A percentile compares a stretch with the other conserved stretches of the same genome.
These are phyloP conservation scores for Hyperoodon ampullatus DNA, from an alignment of 2,113 vertebrate species.

Conservation along the genomic window DNA sequence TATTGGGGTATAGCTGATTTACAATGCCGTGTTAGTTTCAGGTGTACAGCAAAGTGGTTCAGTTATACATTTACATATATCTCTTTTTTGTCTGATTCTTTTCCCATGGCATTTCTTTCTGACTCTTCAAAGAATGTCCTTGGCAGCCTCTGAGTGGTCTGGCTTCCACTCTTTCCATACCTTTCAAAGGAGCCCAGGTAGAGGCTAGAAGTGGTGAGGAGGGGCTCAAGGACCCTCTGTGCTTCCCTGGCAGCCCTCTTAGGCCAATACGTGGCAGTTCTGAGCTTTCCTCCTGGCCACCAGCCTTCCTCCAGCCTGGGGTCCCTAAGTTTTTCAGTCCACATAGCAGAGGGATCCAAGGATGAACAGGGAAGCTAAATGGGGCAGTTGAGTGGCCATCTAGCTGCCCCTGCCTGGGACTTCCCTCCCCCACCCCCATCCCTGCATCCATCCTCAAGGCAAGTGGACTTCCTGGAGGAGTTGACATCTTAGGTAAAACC, in stretches of 20 bases:
- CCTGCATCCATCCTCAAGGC: background rate
- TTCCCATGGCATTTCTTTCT: background rate
- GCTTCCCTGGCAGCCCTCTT: background rate
- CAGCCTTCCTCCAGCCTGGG: background rate
- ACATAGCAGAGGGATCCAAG: background rate
- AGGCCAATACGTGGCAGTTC: conserved; percentile 49
- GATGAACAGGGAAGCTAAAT: too few relatives aligned
- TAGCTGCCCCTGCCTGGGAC: background rate
- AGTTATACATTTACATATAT: background rate
- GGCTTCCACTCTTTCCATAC: accelerated
- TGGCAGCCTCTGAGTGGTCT: background rate
- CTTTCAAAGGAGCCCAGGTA: background rate
- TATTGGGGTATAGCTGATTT: background rate
- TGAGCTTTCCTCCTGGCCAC: background rate
- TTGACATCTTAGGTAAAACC: background rate
- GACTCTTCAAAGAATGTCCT: background rate
- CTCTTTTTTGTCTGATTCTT: background rate
- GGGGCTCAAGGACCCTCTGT: accelerated
- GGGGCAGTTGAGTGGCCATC: background rate
- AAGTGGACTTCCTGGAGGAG: background rate
- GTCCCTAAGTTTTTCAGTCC: background rate
- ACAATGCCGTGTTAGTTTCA: background rate
- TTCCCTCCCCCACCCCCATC: too few relatives aligned
- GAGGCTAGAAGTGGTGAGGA: background rate
- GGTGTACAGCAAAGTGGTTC: background rate